A percentile compares a stretch with the other conserved stretches of the same genome.
Evolutionary conservation across 2,888 invertebrate genomes (phyloP).

Genomic region (Orchestes rusci): DNA sequence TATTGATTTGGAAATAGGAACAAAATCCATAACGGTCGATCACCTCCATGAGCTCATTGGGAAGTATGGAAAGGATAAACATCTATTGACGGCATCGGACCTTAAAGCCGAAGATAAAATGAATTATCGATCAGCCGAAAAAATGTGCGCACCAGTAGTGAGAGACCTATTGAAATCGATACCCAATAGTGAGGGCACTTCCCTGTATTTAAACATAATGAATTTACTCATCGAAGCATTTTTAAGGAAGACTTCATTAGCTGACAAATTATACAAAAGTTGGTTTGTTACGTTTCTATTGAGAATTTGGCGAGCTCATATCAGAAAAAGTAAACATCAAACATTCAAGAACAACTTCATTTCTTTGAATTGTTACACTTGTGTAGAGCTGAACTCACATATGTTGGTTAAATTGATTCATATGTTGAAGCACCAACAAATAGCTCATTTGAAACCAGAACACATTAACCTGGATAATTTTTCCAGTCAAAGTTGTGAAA

Average conservation of each 20-base stretch:
- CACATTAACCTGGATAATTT: no score
- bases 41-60: conserved; percentile 8
- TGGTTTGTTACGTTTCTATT: conserved; percentile 20
- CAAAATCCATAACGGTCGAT: background rate
- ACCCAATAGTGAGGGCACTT: conserved; percentile 2
- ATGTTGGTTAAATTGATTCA: no score
- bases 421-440: no score
- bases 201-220: background rate
- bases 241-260: background rate
- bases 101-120: conserved; percentile 17
- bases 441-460: no score
- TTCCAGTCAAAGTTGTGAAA: no score
- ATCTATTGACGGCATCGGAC: conserved; percentile 10
- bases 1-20: conserved; percentile 6
- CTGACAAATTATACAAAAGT: conserved; percentile 10
- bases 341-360: conserved; percentile 18
- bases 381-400: conserved; percentile 20
- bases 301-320: conserved; percentile 13
- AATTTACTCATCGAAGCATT: background rate
- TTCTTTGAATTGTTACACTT: conserved; percentile 12
- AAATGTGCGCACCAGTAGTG: conserved; percentile 4
- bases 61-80: conserved; percentile 10
- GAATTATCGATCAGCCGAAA: conserved; percentile 9
- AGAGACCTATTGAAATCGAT: conserved; percentile 3
- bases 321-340: background rate